Evolutionary conservation across 2,113 vertebrate genomes (phyloP), one percentile per base, ranked within the genome.

Genomic region (Cebus imitator): DNA sequence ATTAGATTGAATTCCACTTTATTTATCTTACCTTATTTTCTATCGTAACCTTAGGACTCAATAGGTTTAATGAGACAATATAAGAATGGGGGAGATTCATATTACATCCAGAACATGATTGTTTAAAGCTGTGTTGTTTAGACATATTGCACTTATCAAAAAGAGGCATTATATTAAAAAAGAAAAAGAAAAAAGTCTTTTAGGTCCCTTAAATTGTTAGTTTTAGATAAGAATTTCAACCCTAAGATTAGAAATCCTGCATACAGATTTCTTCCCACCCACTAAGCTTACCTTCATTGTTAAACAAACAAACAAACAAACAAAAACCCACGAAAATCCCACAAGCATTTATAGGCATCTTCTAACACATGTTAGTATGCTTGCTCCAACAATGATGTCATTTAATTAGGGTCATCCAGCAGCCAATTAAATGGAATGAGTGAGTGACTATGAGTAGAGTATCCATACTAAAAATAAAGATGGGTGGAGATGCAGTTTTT

Each of bases 1-100:
- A 45, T 83, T 76, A 81, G 23, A 97, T 2, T 61, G 14, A 37
- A 96, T 70, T 43, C 25, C 50, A 52, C 8, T 84, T 87, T n/a
- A 94, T 92, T 89, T 25, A 86, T 20, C n/a, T 82, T n/a, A 48
- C n/a, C 68, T 95, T 88, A 78, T 84, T 90, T 95, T 79, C 81
- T 86, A 27, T 82, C 35, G 52, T 83, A 82, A 85, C 10, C 11
- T 81, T 79, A 61, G n/a, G 50, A 64, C 11, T 84, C 83, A 48
- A 57, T 94, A 55, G 50, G 85, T 95, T 90, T 80, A 91, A 90
- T 76, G 86, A 76, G 40, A 93, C 1, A 25, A 13, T 66, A 32
- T 92, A 88, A 68, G 80, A 92, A 90, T 64, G 48, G 13, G 61
- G 8, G 27, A 87, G 20, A 68, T 8, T 68, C 12, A 27, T 68